These are phyloP conservation scores for Buphagus erythrorhynchus DNA, from an alignment of 2,797 vertebrate genomes.

Conservation along the genomic window DNA sequence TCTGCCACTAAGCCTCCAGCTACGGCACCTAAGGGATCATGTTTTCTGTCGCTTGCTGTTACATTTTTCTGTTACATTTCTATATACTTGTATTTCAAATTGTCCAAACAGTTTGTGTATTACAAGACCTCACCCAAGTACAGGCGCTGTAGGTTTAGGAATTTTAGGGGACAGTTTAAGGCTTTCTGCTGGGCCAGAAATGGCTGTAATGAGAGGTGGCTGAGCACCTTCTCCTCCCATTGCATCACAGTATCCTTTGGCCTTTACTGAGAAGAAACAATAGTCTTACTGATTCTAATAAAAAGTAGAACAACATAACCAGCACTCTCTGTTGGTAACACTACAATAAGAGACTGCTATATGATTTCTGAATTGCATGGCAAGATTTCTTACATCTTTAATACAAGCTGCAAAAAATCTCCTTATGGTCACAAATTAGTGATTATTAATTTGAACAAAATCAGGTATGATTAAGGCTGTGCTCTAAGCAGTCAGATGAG, in stretches of 20 bases:
- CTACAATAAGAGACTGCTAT: background rate
- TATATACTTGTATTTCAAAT: slow-evolving; percentile 41
- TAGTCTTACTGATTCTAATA: background rate
- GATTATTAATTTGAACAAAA: slow-evolving; percentile 52
- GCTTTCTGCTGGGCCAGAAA: background rate
- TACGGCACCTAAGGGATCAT: slow-evolving; percentile 56
- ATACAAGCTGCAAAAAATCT: background rate
- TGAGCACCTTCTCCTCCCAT: background rate
- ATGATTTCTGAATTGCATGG: background rate
- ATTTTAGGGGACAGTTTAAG: slow-evolving; percentile 11
- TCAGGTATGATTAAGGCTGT: background rate
- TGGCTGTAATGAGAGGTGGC: background rate
- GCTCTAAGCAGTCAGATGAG: background rate
- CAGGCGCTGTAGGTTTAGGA: background rate
- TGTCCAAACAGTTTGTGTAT: background rate
- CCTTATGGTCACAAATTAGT: background rate
- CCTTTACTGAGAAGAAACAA: background rate
- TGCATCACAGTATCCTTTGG: background rate
- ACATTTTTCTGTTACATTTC: slow-evolving; percentile 10
- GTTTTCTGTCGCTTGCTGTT: slow-evolving; percentile 44
- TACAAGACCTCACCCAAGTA: background rate
- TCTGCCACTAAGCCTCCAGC: slow-evolving; percentile 68
- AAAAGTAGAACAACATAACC: background rate
- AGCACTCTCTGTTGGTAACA: background rate
- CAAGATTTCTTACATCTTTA: slow-evolving; percentile 6